Percentiles rank a stretch among this genome's conserved stretches.
Evolutionary conservation across 2,888 invertebrate species (phyloP).

Genomic region (Diachrysia chrysitis): DNA sequence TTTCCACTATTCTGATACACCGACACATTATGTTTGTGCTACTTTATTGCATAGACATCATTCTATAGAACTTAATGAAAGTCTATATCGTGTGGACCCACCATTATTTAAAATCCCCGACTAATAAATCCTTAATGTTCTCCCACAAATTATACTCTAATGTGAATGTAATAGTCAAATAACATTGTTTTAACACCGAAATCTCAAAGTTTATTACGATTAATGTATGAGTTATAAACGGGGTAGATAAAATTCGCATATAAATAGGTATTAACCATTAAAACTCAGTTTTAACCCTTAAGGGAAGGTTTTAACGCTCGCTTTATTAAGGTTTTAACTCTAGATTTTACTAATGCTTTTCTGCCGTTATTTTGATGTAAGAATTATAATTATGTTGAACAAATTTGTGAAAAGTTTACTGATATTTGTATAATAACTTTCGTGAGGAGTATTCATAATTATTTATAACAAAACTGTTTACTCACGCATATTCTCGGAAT

Average conservation of each 20-base stretch:
- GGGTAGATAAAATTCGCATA: slow-evolving; percentile 32
- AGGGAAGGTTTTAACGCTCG: slow-evolving; percentile 16
- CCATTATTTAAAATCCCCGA: neutral
- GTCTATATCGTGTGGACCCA: too few relatives aligned
- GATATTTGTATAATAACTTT: too few relatives aligned
- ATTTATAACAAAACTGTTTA: too few relatives aligned
- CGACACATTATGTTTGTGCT: too few relatives aligned
- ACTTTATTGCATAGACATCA: too few relatives aligned
- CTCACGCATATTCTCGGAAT: too few relatives aligned
- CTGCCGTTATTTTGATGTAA: neutral
- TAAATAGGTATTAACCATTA: slow-evolving; percentile 42
- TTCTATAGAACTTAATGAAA: too few relatives aligned
- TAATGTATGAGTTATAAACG: slow-evolving; percentile 45
- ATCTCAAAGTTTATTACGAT: slow-evolving; percentile 47
- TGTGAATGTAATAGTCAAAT: slow-evolving; percentile 23
- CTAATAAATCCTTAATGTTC: slow-evolving; percentile 3
- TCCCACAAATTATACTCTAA: slow-evolving; percentile 31
- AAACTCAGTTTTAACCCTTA: slow-evolving; percentile 34
- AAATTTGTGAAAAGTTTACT: neutral
- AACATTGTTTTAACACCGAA: slow-evolving; percentile 45
- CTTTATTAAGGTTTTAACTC: neutral
- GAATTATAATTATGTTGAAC: neutral
- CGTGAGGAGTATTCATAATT: too few relatives aligned
- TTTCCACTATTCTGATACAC: too few relatives aligned
- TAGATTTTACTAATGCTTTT: neutral